Conservation (phyloP, 2,888 invertebrate species). For the Syrista parreyssii region DNA sequence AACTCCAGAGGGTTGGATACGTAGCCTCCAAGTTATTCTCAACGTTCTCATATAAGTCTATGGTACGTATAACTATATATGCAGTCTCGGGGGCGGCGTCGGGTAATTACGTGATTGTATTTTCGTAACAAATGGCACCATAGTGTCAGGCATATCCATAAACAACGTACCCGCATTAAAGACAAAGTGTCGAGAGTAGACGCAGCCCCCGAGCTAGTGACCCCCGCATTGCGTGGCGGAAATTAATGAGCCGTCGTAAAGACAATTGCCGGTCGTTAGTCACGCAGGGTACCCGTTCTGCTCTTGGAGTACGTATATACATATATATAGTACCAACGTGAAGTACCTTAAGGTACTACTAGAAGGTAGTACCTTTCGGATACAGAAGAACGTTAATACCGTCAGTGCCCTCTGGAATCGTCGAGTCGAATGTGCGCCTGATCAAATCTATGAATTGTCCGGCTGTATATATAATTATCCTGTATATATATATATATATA, state of each 20-base stretch:
- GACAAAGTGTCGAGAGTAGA: conserved; percentile 38
- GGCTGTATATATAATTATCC: conserved; percentile 32
- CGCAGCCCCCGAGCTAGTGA: conserved; percentile 29
- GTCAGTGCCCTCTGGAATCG: conserved; percentile 28
- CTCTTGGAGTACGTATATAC: neutral
- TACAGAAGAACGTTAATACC: neutral
- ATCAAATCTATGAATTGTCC: conserved; percentile 42
- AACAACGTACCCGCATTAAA: conserved; percentile 28
- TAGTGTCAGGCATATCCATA: conserved; percentile 24
- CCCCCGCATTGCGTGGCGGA: conserved; percentile 42
- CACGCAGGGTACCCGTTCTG: conserved; percentile 32
- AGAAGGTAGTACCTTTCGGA: conserved; percentile 13
- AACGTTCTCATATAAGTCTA: no score
- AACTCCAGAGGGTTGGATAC: no score
- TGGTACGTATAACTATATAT: no score
- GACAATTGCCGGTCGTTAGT: conserved; percentile 52
- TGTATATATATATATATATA: neutral
- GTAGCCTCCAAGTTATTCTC: no score
- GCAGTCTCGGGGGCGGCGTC: neutral
- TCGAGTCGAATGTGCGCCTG: conserved; percentile 25
- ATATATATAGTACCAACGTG: neutral
- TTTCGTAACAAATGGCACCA: conserved; percentile 30
- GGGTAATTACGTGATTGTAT: conserved; percentile 33
- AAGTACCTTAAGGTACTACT: conserved; percentile 5
- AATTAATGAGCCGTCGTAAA: conserved; percentile 49